Conservation (phyloP, 2,888 invertebrate genomes). For the Tiphia femorata region DNA sequence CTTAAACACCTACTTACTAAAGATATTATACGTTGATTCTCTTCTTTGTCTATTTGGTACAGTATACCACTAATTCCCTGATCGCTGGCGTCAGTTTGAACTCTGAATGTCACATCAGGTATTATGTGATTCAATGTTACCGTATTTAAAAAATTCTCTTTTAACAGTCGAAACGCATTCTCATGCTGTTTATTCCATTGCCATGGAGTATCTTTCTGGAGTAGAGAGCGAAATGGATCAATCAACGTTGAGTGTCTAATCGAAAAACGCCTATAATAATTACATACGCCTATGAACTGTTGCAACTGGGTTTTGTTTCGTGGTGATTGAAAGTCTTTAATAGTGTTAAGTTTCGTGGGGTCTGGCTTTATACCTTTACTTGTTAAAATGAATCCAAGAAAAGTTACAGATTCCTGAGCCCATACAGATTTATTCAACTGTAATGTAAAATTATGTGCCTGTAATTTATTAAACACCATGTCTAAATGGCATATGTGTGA, state of each 20-base stretch:
- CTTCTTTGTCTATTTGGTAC: no score
- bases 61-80: no score
- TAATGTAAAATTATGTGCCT: conserved; percentile 38
- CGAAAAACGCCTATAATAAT: conserved; percentile 31
- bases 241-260: conserved; percentile 19
- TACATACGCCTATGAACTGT: conserved; percentile 38
- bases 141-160: no score
- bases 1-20: no score
- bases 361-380: conserved; percentile 14
- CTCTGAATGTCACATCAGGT: no score
- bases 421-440: conserved; percentile 43
- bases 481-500: conserved; percentile 39
- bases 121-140: no score
- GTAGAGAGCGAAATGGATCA: conserved; percentile 27
- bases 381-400: conserved; percentile 29
- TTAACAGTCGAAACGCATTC: no score
- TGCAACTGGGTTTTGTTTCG: conserved; percentile 44
- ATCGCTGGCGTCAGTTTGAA: no score
- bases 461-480: conserved; percentile 30
- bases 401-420: no score
- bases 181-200: conserved; percentile 23
- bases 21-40: no score
- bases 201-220: conserved; percentile 26
- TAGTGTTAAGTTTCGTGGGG: conserved; percentile 35
- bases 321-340: conserved; percentile 44